phyloP scores from a whole-genome alignment of 2,888 invertebrate genomes.

The Drosophila niveifrons region DNA sequence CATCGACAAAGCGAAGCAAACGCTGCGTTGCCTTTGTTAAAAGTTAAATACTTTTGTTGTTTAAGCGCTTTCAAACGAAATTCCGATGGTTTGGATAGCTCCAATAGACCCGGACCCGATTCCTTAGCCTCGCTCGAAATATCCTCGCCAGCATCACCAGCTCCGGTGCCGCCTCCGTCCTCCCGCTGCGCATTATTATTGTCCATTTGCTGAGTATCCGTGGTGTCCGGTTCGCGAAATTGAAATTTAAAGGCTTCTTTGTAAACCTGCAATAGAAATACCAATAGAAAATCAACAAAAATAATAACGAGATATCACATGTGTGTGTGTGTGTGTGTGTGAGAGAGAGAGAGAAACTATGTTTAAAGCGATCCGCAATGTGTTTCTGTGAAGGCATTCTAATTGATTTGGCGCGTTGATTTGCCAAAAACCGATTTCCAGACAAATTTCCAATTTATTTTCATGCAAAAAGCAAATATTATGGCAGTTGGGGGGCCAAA shows the following conservation, averaged over 20 bases:
- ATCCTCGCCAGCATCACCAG: conserved; percentile 59
- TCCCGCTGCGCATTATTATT: conserved; percentile 58
- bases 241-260: conserved; percentile 85
- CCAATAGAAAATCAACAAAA: conserved; percentile 16
- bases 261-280: conserved; percentile 73
- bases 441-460: conserved; percentile 76
- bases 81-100: conserved; percentile 85
- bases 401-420: conserved; percentile 78
- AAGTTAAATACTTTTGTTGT: conserved; percentile 83
- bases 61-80: conserved; percentile 85
- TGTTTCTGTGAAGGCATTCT: conserved; percentile 58
- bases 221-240: conserved; percentile 84
- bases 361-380: not conserved
- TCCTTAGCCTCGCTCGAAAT: conserved; percentile 72
- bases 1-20: conserved; percentile 35
- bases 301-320: conserved; percentile 43
- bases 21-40: conserved; percentile 74
- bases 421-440: conserved; percentile 62
- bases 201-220: conserved; percentile 75
- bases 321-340: not conserved
- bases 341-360: too few relatives aligned
- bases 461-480: conserved; percentile 73
- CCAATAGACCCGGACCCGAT: conserved; percentile 81
- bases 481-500: conserved; percentile 52
- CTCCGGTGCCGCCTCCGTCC: conserved; percentile 40